Evolutionary conservation across 2,797 vertebrate species (phyloP), one percentile per base, ranked within the genome.

Genomic region (Lepidocolaptes lacrymiger): DNA sequence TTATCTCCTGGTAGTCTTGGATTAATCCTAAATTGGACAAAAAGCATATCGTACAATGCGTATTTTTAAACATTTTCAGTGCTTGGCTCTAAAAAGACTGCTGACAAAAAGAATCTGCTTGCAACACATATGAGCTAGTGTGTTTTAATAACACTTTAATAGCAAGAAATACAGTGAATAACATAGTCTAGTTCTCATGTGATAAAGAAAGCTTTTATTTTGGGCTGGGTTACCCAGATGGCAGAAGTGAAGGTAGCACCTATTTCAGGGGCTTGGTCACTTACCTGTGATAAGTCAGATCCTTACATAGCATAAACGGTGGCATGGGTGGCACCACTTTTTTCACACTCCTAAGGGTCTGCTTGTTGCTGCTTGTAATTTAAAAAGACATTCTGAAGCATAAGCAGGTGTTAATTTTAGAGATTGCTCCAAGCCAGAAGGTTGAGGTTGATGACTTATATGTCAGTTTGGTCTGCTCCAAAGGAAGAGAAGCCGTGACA

Each of bases 41-140:
- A 91, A 92, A 41, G 79, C 44, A 8, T 54, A 18, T 43, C 41
- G 18, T 58, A 75, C 67, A 80, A 21, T 64, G 3, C 62, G 3
- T 71, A 48, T 61, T 89, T 79, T 88, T 4, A 34, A 82, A 91
- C 46, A 27, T 82, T 36, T 87, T 87, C 27, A 58, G n/a, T 91
- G 39, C 58, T 93, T 87, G 71, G 17, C 54, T 83, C 27, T 85
- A 16, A 44, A 79, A 85, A 72, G 49, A 37, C 44, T 54, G 14
- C 64, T 96, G 93, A 94, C 94, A 95, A 95, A 95, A 96, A 95
- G 86, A 97, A 95, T 92, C 88, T 96, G 56, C 92, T 91, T 93
- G 86, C 92, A 54, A 51, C 82, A 61, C 71, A 26, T 93, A 32
- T 14, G 61, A 82, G 37, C 32, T 63, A 49, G 24, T 52, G 20